A percentile compares a stretch with the other conserved stretches of the same genome.
Evolutionary conservation across 2,888 invertebrate species (phyloP).

Genomic region (Fragum whitleyi): DNA sequence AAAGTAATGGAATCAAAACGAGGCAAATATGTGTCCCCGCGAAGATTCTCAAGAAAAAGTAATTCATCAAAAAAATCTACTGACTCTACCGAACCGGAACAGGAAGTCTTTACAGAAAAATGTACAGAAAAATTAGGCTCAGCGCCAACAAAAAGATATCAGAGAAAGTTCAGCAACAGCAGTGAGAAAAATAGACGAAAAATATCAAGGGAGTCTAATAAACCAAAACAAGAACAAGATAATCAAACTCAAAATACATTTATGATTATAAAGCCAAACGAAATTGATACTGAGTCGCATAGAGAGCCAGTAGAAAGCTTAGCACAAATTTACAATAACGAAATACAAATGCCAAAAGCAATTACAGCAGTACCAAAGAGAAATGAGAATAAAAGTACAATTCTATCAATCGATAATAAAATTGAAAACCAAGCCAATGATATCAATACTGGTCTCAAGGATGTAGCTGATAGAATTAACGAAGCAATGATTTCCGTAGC

Average conservation of each 20-base stretch:
- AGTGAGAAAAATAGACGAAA: conserved; percentile 26
- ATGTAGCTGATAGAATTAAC: background rate
- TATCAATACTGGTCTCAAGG: background rate
- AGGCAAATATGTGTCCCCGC: conserved; percentile 45
- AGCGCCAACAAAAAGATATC: conserved; percentile 23
- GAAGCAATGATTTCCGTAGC: conserved; percentile 1
- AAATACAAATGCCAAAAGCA: background rate
- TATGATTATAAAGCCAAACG: background rate
- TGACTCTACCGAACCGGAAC: conserved; percentile 12
- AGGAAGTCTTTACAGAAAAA: background rate
- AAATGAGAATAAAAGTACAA: background rate
- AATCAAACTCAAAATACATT: background rate
- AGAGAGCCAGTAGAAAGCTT: background rate
- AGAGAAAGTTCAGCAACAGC: conserved; percentile 49
- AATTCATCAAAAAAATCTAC: conserved; percentile 41
- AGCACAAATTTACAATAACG: background rate
- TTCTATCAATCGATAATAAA: background rate
- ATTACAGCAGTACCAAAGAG: background rate
- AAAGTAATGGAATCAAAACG: background rate
- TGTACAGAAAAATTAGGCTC: background rate
- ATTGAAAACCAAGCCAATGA: background rate
- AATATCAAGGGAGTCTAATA: conserved; percentile 5
- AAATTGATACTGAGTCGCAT: background rate
- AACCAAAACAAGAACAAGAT: background rate
- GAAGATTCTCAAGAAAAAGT: conserved; percentile 44